Evolutionary conservation across 2,888 invertebrate genomes (phyloP).

Genomic region (Auanema sp.): DNA sequence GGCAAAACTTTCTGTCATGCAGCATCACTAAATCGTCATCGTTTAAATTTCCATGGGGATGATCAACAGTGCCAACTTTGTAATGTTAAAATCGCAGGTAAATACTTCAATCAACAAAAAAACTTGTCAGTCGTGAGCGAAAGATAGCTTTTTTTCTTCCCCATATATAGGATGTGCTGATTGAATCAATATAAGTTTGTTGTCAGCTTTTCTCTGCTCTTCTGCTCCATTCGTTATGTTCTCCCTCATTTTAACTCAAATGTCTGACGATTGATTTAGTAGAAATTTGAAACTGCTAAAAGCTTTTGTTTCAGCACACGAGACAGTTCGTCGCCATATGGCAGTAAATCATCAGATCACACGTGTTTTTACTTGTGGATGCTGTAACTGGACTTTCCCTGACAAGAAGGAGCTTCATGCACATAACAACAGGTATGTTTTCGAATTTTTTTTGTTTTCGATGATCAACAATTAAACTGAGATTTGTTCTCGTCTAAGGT

Average conservation of each 20-base stretch:
- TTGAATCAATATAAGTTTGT: too few relatives aligned
- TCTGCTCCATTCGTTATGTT: too few relatives aligned
- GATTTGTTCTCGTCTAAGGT: not conserved
- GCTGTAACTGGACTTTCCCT: conserved; percentile 56
- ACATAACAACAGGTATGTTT: conserved; percentile 31
- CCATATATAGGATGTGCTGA: too few relatives aligned
- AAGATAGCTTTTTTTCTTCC: too few relatives aligned
- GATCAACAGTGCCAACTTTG: conserved; percentile 46
- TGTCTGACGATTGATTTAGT: too few relatives aligned
- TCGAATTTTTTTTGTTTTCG: conserved; percentile 4
- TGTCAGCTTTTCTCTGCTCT: too few relatives aligned
- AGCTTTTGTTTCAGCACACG: conserved; percentile 29
- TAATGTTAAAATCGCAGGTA: conserved; percentile 28
- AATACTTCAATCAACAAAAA: not conserved
- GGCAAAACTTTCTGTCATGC: conserved; percentile 52
- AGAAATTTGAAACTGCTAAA: too few relatives aligned
- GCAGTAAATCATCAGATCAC: conserved; percentile 25
- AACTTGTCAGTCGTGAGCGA: too few relatives aligned
- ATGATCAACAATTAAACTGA: not conserved
- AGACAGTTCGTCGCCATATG: conserved; percentile 50
- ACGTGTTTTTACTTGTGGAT: conserved; percentile 49
- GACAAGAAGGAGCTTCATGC: conserved; percentile 47
- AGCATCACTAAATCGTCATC: conserved; percentile 45
- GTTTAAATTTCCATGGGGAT: conserved; percentile 50
- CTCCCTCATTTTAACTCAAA: too few relatives aligned